Evolutionary conservation across 2,113 vertebrate species (phyloP).

Genomic region (Ammodytes marinus): DNA sequence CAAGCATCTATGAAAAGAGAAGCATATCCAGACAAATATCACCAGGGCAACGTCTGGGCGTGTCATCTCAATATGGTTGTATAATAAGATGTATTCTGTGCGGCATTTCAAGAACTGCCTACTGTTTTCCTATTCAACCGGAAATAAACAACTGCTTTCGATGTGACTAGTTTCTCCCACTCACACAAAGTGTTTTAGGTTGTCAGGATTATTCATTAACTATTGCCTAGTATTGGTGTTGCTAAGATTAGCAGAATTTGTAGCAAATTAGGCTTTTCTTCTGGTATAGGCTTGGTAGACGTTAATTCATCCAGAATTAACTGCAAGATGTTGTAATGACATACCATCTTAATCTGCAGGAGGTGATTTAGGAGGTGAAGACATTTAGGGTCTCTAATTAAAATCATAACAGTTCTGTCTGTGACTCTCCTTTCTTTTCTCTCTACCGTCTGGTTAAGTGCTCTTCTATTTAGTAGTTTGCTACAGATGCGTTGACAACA

Average conservation of each 20-base stretch:
- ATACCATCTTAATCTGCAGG: constrained; percentile 18
- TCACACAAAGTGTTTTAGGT: not conserved
- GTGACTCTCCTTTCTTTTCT: constrained; percentile 19
- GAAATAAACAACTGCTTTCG: constrained; percentile 18
- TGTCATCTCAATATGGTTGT: not conserved
- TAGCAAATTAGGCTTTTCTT: constrained; percentile 3
- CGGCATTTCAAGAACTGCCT: constrained; percentile 18
- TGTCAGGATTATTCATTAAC: constrained; percentile 31
- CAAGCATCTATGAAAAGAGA: constrained; percentile 3
- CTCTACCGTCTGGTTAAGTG: constrained; percentile 8
- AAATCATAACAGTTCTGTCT: constrained; percentile 26
- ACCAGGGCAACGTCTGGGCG: not conserved
- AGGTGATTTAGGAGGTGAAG: constrained; percentile 37
- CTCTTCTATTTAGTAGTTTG: not conserved
- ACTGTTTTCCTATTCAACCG: constrained; percentile 10
- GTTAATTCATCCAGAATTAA: constrained; percentile 24
- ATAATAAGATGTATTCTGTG: not conserved
- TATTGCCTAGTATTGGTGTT: not conserved
- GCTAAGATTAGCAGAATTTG: constrained; percentile 25
- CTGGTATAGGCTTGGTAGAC: not conserved
- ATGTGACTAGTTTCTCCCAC: constrained; percentile 4
- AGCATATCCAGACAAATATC: constrained; percentile 4
- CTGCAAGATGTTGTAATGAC: constrained; percentile 29
- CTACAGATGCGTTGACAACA: constrained; percentile 3
- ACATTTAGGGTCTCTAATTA: constrained; percentile 53